Evolutionary conservation across 2,113 vertebrate species (phyloP).

Genomic region (Corythornis madagascariensis): DNA sequence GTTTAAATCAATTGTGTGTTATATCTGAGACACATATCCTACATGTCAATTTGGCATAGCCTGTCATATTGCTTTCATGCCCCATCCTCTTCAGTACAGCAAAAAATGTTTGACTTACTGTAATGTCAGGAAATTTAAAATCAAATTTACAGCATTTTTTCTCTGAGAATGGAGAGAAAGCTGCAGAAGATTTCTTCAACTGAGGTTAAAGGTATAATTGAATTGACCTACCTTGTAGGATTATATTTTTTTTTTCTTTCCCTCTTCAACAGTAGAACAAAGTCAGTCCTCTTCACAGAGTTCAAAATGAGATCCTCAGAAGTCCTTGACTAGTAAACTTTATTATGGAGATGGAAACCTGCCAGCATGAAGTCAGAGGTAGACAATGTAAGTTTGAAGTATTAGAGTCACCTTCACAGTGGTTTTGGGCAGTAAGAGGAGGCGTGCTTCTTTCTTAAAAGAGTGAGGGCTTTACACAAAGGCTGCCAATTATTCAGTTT

Average conservation of each 20-base stretch:
- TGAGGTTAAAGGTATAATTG: constrained; percentile 21
- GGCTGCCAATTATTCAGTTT: background rate
- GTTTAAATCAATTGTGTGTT: background rate
- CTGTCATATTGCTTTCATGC: background rate
- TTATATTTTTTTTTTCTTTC: background rate
- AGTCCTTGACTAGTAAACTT: constrained; percentile 45
- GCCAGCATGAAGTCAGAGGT: constrained; percentile 22
- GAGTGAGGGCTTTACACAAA: background rate
- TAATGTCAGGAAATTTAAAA: background rate
- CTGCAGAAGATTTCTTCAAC: background rate
- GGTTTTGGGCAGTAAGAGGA: background rate
- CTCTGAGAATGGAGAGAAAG: background rate
- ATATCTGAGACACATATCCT: no score
- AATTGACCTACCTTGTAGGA: background rate
- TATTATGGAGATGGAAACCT: constrained; percentile 46
- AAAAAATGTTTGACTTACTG: background rate
- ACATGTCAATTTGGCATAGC: background rate
- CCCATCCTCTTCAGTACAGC: background rate
- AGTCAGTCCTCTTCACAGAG: background rate
- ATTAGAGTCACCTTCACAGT: constrained; percentile 37
- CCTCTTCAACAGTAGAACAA: background rate
- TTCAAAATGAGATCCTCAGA: constrained; percentile 4
- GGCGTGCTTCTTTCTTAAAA: background rate
- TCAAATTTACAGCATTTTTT: background rate
- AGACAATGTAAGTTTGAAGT: constrained; percentile 32